Conservation (phyloP, 1,140 invertebrate species). For the Brachionus rubens region DNA sequence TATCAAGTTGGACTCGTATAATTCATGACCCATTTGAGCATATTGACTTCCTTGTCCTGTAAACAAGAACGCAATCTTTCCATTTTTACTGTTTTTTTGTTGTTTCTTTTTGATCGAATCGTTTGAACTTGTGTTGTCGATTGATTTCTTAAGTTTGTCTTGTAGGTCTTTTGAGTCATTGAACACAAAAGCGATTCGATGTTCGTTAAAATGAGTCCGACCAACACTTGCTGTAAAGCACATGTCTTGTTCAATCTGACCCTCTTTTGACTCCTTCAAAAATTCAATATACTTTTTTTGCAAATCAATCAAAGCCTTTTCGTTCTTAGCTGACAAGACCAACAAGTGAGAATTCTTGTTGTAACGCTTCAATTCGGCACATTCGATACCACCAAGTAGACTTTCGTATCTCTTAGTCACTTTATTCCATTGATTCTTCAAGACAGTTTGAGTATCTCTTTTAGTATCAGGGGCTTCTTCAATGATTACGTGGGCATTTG, state of each 20-base stretch:
- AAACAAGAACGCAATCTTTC: neutral
- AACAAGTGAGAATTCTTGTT: neutral
- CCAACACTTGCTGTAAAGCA: neutral
- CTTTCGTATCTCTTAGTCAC: neutral
- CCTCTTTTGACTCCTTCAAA: neutral
- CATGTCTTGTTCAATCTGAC: neutral
- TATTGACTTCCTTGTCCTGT: conserved; percentile 7
- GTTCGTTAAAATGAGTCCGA: neutral
- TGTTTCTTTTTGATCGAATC: too few species aligned
- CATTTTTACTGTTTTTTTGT: neutral
- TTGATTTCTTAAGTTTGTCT: too few species aligned
- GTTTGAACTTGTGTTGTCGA: too few species aligned
- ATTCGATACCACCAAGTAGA: neutral
- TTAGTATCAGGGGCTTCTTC: neutral
- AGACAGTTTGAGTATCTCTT: neutral
- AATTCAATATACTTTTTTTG: neutral
- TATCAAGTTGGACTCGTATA: neutral
- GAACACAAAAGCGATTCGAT: neutral
- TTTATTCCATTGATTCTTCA: neutral
- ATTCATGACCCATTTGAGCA: neutral
- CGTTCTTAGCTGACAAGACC: neutral
- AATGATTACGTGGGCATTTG: neutral
- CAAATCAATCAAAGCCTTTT: neutral
- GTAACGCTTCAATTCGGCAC: neutral
- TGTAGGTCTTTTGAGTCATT: neutral